These are phyloP conservation scores for Bombus vancouverensis DNA, from an alignment of 1,140 invertebrate genomes.

Conservation along the genomic window DNA sequence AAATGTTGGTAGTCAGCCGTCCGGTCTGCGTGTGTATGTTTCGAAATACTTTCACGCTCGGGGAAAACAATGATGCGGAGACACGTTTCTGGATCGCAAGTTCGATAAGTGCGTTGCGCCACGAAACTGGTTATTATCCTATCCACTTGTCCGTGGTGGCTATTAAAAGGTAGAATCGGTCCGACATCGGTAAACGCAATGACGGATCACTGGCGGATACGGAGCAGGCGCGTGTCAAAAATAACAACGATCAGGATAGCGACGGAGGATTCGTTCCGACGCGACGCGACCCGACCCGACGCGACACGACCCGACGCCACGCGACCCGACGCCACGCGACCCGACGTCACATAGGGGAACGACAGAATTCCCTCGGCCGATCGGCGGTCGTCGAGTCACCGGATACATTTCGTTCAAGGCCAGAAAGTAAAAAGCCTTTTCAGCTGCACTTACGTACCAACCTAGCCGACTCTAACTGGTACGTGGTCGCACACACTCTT, in stretches of 20 bases:
- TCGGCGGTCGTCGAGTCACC: slow-evolving; percentile 72
- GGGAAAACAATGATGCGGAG: not conserved
- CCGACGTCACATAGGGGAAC: slow-evolving; percentile 17
- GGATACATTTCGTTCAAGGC: slow-evolving; percentile 82
- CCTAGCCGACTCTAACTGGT: slow-evolving; percentile 66
- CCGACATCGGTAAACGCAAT: not conserved
- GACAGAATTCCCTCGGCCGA: slow-evolving; percentile 53
- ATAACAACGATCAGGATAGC: slow-evolving; percentile 41
- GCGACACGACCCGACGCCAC: too few relatives aligned
- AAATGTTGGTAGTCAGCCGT: not conserved
- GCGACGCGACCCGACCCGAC: too few relatives aligned
- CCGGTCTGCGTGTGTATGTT: not conserved
- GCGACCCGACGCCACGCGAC: too few relatives aligned
- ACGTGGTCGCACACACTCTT: slow-evolving; percentile 64
- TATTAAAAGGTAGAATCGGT: slow-evolving; percentile 46
- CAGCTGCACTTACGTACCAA: slow-evolving; percentile 75
- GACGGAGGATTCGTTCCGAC: slow-evolving; percentile 34
- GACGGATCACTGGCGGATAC: slow-evolving; percentile 1
- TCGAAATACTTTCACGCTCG: slow-evolving; percentile 19
- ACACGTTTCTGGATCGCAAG: slow-evolving; percentile 14
- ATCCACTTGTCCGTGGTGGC: slow-evolving; percentile 22
- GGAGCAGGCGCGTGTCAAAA: slow-evolving; percentile 33
- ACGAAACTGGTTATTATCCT: slow-evolving; percentile 35
- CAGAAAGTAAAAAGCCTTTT: slow-evolving; percentile 82
- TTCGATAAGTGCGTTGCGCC: slow-evolving; percentile 27